phyloP scores from a whole-genome alignment of 2,797 vertebrate genomes.

The Pelochelys cantorii region DNA sequence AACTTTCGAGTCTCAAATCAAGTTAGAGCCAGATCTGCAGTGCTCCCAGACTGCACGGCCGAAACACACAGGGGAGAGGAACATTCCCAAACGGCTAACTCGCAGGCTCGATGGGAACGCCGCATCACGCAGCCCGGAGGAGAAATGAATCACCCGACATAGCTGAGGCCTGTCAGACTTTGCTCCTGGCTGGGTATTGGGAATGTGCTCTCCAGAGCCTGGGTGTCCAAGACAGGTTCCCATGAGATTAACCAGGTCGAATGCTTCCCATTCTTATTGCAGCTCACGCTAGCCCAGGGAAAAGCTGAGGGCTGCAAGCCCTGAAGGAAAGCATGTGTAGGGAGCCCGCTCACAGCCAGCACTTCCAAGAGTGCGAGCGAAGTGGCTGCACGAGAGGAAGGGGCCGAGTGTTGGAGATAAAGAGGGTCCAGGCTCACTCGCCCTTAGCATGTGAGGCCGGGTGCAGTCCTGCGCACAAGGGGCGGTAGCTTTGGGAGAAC shows the following conservation, averaged over 20 bases:
- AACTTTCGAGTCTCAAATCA: background rate
- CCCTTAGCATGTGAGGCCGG: background rate
- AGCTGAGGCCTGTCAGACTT: background rate
- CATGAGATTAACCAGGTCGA: background rate
- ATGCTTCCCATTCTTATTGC: conserved; percentile 28
- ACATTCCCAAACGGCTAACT: background rate
- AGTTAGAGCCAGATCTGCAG: background rate
- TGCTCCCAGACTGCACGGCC: background rate
- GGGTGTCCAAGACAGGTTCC: background rate
- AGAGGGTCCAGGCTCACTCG: background rate
- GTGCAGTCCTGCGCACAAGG: background rate
- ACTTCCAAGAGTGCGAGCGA: background rate
- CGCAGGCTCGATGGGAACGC: background rate
- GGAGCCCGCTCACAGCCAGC: background rate
- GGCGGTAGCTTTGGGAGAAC: background rate
- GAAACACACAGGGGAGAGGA: background rate
- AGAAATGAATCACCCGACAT: background rate
- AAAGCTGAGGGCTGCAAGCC: conserved; percentile 2
- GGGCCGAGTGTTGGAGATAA: background rate
- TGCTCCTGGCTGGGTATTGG: background rate
- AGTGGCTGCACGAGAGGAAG: background rate
- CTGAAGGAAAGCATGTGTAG: fast-evolving
- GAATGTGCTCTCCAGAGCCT: background rate
- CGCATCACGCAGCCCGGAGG: background rate
- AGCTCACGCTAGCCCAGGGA: background rate